Base-by-base conservation (phyloP, 2,113 vertebrate genomes). In the Gallinago undulata region DNA sequence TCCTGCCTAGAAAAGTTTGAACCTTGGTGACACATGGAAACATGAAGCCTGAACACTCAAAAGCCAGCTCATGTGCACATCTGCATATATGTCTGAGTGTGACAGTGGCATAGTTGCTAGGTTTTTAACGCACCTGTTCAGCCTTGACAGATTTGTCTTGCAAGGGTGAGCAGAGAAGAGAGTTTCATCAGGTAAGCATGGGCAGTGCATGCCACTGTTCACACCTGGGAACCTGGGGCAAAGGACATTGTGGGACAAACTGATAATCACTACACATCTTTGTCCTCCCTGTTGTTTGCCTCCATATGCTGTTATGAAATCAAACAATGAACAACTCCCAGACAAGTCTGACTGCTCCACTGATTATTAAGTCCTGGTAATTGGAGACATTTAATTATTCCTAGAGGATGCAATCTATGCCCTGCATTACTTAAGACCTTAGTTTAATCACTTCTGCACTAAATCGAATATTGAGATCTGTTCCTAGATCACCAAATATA, bases 401-500 rank as follows among this genome's bases (percentile, higher is more conserved):
- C 7, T 84, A 37, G 10, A 55, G 5, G 12, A 22, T 67, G 11
- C 70, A 70, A 19, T 33, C 22, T 68, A 16, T 19, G 7, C 3
- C 22, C 25, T n/a, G 9, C 4, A 6, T 13, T 69, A 11, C 15
- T 50, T 23, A 50, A 51, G 4, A n/a, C 8, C 1, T 25, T 57
- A 50, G 7, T 31, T 2, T 3, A 84, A 74, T 59, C 0, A 0
- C 6, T 39, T 53, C 10, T 69, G 21, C 16, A 31, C 15, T 83
- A 66, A 68, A 66, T 43, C 70, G 0, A 25, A 7, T 21, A 19
- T 69, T 37, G 4, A 93, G 39, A 55, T n/a, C 22, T 82, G 4
- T 11, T 79, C 27, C 21, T 17, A 73, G 13, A 53, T 23, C 19
- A 43, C 19, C 14, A 73, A 64, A 12, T 0, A 15, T 33, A 27